Base-by-base conservation (phyloP, 2,113 vertebrate genomes). In the Columba livia region DNA sequence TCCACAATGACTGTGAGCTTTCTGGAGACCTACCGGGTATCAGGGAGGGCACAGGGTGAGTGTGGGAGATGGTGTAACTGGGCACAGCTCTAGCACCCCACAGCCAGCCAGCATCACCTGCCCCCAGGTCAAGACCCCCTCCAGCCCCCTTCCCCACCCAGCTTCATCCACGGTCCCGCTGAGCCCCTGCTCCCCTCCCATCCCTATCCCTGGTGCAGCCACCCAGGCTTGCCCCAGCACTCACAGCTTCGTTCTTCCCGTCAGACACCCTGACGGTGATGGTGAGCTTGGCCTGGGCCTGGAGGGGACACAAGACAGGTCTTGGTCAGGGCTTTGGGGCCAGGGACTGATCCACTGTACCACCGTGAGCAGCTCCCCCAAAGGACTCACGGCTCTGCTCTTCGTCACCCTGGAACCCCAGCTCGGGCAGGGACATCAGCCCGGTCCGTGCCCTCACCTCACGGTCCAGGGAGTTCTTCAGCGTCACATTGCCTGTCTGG, bases 1-100 rank as follows among this genome's bases (percentile, higher is more conserved):
- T 97, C 94, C 78, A 96, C 95, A 2, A 97, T 95, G 95, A 97
- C 2, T 0, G 78, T 24, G 0, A 97, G 14, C 36, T 6, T 93
- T 36, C 0, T n/a, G 44, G 61, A n/a, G 70, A 92, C 24, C 96
- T 97, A 8, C 4, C 38, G 1, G 18, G 40, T 70, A 38, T 60
- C 42, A 87, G 65, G 51, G 61, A 81, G 14, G 15, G 16, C 1
- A 2, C 5, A 13, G 34, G 17, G 14, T 56, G 32, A 18, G 24
- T 23, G 15, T 5, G 2, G 26, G 56, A 71, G 13, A 28, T 21
- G 48, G 50, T 36, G 21, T 15, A 90, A 20, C 26, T 70, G 72
- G 26, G n/a, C 65, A 50, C 64, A 44, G 18, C 54, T 87, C 32
- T 2, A 4, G 21, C 34, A 34, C 3, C 7, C 7, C 8, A 11